Conservation (phyloP, 2,888 invertebrate species). For the Mylabris sibirica region DNA sequence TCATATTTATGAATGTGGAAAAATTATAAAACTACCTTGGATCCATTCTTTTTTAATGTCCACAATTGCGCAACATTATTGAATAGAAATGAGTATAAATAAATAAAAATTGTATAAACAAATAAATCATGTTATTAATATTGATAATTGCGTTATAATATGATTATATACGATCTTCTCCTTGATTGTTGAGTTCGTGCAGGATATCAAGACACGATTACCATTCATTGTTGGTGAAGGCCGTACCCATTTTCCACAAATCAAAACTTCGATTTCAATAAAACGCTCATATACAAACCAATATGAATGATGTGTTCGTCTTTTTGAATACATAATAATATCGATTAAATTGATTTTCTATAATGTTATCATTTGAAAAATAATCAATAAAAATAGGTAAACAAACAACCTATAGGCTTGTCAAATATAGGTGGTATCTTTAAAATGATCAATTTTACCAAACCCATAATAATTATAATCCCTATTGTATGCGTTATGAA, state of each 20-base stretch:
- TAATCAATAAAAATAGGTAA: background rate
- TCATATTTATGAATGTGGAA: no score
- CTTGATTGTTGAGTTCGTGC: conserved; percentile 10
- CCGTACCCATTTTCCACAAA: conserved; percentile 41
- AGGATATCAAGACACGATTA: conserved; percentile 20
- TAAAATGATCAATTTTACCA: background rate
- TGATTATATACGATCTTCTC: background rate
- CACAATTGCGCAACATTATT: background rate
- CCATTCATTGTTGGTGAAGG: conserved; percentile 37
- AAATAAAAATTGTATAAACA: background rate
- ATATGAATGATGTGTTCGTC: conserved; percentile 42
- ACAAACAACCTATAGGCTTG: background rate
- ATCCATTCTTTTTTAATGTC: no score
- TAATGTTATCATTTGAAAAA: background rate
- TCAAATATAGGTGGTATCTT: background rate
- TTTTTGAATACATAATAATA: conserved; percentile 15
- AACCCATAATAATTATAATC: conserved; percentile 1
- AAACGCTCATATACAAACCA: conserved; percentile 41
- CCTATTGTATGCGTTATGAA: conserved; percentile 49
- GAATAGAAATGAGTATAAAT: background rate
- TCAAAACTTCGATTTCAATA: conserved; percentile 39
- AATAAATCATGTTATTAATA: conserved; percentile 5
- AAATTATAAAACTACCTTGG: no score
- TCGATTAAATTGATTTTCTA: no score
- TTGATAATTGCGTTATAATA: conserved; percentile 5